Evolutionary conservation across 1,140 invertebrate genomes (phyloP).

Genomic region (Drosophila fuyamai): DNA sequence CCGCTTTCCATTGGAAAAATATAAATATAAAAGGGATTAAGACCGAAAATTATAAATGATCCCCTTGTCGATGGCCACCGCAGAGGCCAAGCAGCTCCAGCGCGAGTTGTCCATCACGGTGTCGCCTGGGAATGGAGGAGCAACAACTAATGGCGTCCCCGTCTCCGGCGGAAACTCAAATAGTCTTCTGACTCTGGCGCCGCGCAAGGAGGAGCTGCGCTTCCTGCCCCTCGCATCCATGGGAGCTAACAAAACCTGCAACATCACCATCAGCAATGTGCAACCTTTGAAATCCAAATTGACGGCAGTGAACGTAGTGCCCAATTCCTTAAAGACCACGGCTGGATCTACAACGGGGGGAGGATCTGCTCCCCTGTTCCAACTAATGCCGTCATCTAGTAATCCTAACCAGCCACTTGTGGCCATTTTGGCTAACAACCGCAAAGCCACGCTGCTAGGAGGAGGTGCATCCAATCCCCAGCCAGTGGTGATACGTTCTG

Average conservation of each 20-base stretch:
- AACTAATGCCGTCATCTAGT: slow-evolving; percentile 35
- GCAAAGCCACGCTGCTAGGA: slow-evolving; percentile 17
- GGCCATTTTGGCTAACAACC: slow-evolving; percentile 47
- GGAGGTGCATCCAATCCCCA: slow-evolving; percentile 9
- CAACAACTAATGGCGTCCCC: slow-evolving; percentile 6
- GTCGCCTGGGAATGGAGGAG: slow-evolving; percentile 6
- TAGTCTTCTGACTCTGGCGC: slow-evolving; percentile 3
- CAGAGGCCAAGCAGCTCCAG: slow-evolving; percentile 36
- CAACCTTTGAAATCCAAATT: slow-evolving; percentile 52
- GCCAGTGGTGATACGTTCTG: slow-evolving; percentile 31
- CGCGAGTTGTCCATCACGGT: slow-evolving; percentile 28
- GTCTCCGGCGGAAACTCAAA: slow-evolving; percentile 9
- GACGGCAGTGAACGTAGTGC: slow-evolving; percentile 33
- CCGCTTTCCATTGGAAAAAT: slow-evolving; percentile 3
- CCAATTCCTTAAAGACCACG: slow-evolving; percentile 9
- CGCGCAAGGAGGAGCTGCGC: slow-evolving; percentile 49
- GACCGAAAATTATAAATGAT: slow-evolving; percentile 31
- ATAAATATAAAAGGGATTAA: not conserved
- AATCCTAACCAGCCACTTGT: slow-evolving; percentile 32
- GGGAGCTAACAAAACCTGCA: slow-evolving; percentile 54
- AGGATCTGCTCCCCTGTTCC: slow-evolving; percentile 43
- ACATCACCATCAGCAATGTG: slow-evolving; percentile 48
- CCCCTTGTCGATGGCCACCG: slow-evolving; percentile 43
- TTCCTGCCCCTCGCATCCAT: slow-evolving; percentile 60
- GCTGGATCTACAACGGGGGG: slow-evolving; percentile 1